Base-by-base conservation (phyloP, 2,797 vertebrate species). In the Notolabrus celidotus region DNA sequence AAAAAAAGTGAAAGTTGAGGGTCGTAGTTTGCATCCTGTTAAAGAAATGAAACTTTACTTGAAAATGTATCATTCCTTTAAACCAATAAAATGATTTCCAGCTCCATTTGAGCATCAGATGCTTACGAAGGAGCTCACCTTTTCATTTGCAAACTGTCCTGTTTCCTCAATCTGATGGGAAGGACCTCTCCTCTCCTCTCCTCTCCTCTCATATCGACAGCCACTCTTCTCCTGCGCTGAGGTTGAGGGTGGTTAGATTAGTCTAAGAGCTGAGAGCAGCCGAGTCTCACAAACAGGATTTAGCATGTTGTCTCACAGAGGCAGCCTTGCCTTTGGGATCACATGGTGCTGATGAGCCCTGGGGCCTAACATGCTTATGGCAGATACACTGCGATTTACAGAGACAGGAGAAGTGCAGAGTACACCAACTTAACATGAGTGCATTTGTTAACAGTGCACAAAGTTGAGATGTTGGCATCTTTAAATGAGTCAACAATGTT, bases 401-500 rank as follows among this genome's bases (percentile, higher is more conserved):
- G 77, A 76, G 71, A 85, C 87, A 82, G 85, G 74, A 86, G 88
- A 89, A 92, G 85, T 89, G 90, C 90, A 80, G 85, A 87, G 85
- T 86, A 92, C 87, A 88, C 85, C 85, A 87, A 89, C 80, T 86
- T 82, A 89, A 87, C 89, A 82, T 71, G 85, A 63, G 79, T 66
- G 79, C 84, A 61, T 89, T 92, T 90, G 91, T 92, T 90, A 89
- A 85, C 86, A 70, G 84, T 85, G 86, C 85, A 77, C 86, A 87
- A 87, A 90, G 87, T 91, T 91, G 86, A 90, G 87, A 85, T 87
- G 86, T 85, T 85, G 91, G 79, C 85, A 86, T 91, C 87, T 91
- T 89, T 76, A 90, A 92, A 92, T 92, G 88, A 92, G 90, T 91
- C 88, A 87, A 92, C 89, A 93, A 92, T 92, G 91, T 81, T 71